These are phyloP conservation scores for Sebastes iracundus DNA, from an alignment of 2,797 vertebrate species.

Conservation along the genomic window DNA sequence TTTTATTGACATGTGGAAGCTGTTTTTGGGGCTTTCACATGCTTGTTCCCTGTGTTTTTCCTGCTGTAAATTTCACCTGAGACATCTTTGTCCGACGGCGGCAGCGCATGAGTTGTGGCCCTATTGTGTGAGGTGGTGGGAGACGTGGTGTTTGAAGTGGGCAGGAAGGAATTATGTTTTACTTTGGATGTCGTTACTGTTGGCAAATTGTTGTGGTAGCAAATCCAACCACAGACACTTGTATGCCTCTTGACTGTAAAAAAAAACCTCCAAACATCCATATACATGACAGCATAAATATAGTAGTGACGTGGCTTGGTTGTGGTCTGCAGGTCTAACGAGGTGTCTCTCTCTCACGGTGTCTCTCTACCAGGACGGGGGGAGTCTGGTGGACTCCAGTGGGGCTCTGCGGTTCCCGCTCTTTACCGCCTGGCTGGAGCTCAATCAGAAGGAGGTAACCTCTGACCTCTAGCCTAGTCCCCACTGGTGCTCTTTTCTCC, in stretches of 20 bases:
- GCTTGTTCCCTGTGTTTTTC: conserved; percentile 14
- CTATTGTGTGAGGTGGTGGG: conserved; percentile 38
- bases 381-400: conserved; percentile 86
- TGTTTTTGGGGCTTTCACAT: neutral
- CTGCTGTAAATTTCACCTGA: conserved; percentile 49
- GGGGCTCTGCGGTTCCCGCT: conserved; percentile 84
- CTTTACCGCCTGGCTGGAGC: conserved; percentile 88
- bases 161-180: conserved; percentile 5
- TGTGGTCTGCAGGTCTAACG: conserved; percentile 77
- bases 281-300: neutral
- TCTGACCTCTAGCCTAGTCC: conserved; percentile 78
- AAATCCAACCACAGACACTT: conserved; percentile 3
- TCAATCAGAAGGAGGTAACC: conserved; percentile 87
- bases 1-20: neutral
- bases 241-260: neutral
- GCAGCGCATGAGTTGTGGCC: conserved; percentile 34
- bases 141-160: conserved; percentile 31
- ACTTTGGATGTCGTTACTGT: conserved; percentile 3
- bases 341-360: conserved; percentile 83
- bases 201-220: conserved; percentile 3
- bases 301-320: conserved; percentile 35
- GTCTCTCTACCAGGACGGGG: conserved; percentile 85
- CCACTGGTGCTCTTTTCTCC: conserved; percentile 53
- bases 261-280: neutral
- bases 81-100: conserved; percentile 16